phyloP scores from a whole-genome alignment of 2,113 vertebrate species.

The Carassius gibelio region DNA sequence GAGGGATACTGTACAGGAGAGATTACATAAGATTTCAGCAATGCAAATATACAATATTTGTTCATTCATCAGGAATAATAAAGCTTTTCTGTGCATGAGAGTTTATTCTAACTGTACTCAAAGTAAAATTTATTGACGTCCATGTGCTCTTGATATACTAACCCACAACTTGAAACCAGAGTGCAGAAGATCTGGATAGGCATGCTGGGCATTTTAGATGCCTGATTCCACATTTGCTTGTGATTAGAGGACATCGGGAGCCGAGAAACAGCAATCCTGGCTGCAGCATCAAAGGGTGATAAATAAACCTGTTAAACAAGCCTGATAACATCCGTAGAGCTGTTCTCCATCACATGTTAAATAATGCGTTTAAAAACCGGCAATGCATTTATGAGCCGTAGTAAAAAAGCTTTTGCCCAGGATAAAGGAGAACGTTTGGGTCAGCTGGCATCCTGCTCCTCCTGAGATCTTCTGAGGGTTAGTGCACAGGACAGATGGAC shows the following conservation, averaged over 20 bases:
- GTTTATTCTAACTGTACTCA: background rate
- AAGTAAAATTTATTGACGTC: background rate
- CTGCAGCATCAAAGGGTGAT: slow-evolving; percentile 7
- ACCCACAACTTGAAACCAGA: background rate
- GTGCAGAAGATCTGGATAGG: background rate
- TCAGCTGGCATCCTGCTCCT: slow-evolving; percentile 1
- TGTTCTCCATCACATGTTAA: slow-evolving; percentile 14
- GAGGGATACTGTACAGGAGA: background rate
- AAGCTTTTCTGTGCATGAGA: background rate
- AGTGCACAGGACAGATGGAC: slow-evolving; percentile 30
- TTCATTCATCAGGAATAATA: background rate
- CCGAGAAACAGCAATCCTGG: background rate
- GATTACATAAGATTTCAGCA: background rate
- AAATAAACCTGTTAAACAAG: slow-evolving; percentile 36
- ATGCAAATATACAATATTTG: background rate
- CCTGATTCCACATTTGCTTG: slow-evolving; percentile 31
- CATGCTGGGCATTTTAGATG: background rate
- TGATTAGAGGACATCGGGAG: slow-evolving; percentile 13
- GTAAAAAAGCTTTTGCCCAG: slow-evolving; percentile 7
- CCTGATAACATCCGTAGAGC: slow-evolving; percentile 9
- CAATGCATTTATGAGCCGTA: slow-evolving; percentile 20
- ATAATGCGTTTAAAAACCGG: background rate
- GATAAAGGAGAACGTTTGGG: slow-evolving; percentile 9
- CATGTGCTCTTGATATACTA: background rate
- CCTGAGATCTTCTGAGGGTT: slow-evolving; percentile 40